Base-by-base conservation (phyloP, 2,113 vertebrate species). In the Motacilla tschutschensis region DNA sequence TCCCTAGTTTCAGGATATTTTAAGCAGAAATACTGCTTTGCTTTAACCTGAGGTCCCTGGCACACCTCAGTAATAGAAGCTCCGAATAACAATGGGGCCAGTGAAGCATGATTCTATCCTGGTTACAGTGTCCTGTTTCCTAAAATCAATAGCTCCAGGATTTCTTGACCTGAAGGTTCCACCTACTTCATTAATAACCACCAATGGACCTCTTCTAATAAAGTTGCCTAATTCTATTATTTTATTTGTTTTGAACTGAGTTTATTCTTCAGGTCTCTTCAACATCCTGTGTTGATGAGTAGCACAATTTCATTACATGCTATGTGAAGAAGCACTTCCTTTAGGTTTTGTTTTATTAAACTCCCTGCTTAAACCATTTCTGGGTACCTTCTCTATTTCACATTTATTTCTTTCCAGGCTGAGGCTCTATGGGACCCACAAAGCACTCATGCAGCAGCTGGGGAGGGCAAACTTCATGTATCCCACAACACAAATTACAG, bases 151-250 rank as follows among this genome's bases (percentile, higher is more conserved):
- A 6, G 18, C 51, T 84, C 14, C 55, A 79, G 35, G 35, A 48
- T 63, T 87, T 91, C 54, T 74, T 38, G 73, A 71, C 41, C 28
- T 67, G 33, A 12, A 84, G 17, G 18, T 79, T 72, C 75, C 15
- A 82, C 17, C 26, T 54, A 31, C 59, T 40, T 86, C 63, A 90
- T 76, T 70, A 86, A 90, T 84, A 93, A 94, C 35, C 24, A 76
- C 35, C 81, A 88, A 29, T 43, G 19, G 55, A 88, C 43, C 26
- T 58, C 65, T 63, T 62, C 74, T 86, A 93, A 88, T 73, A 76
- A 84, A 78, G 38, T 76, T 76, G 60, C 71, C 29, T 88, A 82
- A 91, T 95, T 14, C 51, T 50, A 84, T 95, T 87, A 90, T 87
- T 91, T 84, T 60, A 83, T 88, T 88, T 76, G 47, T 47, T 90